These are phyloP conservation scores for Ichneumoninae sp. DNA, from an alignment of 2,888 invertebrate genomes.

Conservation along the genomic window DNA sequence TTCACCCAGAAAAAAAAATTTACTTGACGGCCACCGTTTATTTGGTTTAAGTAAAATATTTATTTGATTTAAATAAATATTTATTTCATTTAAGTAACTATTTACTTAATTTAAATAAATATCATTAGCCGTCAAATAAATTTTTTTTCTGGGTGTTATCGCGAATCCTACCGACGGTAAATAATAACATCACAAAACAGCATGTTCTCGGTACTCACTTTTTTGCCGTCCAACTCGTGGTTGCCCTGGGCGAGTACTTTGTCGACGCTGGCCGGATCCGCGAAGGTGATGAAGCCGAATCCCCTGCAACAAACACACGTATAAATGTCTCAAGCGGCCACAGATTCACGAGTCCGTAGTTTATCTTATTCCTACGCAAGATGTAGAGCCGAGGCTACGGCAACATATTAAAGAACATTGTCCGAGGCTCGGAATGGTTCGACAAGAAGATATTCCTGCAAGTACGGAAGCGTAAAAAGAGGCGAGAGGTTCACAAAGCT, in stretches of 20 bases:
- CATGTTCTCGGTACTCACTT: constrained; percentile 88
- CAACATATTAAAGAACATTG: constrained; percentile 10
- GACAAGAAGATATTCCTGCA: constrained; percentile 13
- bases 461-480: constrained; percentile 7
- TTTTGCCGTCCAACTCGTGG: constrained; percentile 99
- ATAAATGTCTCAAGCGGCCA: constrained; percentile 37
- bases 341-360: neutral
- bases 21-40: too few species aligned
- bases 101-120: too few species aligned
- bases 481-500: constrained; percentile 8
- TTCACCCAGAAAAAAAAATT: too few species aligned
- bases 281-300: constrained; percentile 99
- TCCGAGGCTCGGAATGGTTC: constrained; percentile 18
- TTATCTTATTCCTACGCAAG: neutral
- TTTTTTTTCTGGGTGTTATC: neutral
- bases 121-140: too few species aligned
- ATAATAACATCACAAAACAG: neutral
- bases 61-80: too few species aligned
- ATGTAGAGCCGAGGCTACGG: neutral
- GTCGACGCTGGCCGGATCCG: constrained; percentile 99
- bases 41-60: too few species aligned
- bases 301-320: constrained; percentile 90
- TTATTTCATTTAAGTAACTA: too few species aligned
- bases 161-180: neutral
- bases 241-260: constrained; percentile 99